Conservation (phyloP, 2,888 invertebrate genomes). For the Andrena minutula region DNA sequence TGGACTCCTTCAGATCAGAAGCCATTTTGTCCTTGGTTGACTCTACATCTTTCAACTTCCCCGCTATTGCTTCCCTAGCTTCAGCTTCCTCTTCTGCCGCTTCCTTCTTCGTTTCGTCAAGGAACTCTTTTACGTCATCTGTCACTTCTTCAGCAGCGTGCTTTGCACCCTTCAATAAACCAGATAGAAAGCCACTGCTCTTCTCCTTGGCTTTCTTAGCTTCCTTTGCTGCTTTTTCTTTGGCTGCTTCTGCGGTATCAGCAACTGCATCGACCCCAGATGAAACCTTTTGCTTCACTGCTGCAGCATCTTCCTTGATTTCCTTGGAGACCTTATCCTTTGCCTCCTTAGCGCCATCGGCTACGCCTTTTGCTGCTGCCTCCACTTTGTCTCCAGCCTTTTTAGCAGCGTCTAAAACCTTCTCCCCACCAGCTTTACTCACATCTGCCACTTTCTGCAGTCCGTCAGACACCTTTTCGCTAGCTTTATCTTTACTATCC, state of each 20-base stretch:
- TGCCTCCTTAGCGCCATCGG: conserved; percentile 47
- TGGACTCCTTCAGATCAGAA: conserved; percentile 55
- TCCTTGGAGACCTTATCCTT: conserved; percentile 79
- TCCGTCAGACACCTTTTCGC: conserved; percentile 57
- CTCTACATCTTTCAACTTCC: conserved; percentile 20
- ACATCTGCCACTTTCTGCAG: conserved; percentile 35
- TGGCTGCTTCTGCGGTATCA: conserved; percentile 52
- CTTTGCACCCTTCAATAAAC: conserved; percentile 70
- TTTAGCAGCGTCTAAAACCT: conserved; percentile 81
- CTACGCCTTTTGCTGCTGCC: conserved; percentile 86
- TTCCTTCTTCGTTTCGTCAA: conserved; percentile 84
- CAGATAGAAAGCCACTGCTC: conserved; percentile 68
- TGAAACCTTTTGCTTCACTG: conserved; percentile 62
- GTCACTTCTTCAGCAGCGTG: conserved; percentile 66
- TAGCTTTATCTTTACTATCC: conserved; percentile 55
- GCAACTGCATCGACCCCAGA: conserved; percentile 56
- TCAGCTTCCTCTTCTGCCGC: conserved; percentile 65
- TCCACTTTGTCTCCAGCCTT: conserved; percentile 46
- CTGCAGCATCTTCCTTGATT: conserved; percentile 69
- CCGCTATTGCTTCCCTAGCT: conserved; percentile 52
- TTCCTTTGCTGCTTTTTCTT: conserved; percentile 65
- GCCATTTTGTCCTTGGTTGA: conserved; percentile 48
- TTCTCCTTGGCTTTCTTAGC: conserved; percentile 74
- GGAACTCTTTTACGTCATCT: conserved; percentile 83
- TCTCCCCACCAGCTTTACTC: conserved; percentile 50